phyloP scores from a whole-genome alignment of 1,140 invertebrate genomes.

The Orchesella cincta region DNA sequence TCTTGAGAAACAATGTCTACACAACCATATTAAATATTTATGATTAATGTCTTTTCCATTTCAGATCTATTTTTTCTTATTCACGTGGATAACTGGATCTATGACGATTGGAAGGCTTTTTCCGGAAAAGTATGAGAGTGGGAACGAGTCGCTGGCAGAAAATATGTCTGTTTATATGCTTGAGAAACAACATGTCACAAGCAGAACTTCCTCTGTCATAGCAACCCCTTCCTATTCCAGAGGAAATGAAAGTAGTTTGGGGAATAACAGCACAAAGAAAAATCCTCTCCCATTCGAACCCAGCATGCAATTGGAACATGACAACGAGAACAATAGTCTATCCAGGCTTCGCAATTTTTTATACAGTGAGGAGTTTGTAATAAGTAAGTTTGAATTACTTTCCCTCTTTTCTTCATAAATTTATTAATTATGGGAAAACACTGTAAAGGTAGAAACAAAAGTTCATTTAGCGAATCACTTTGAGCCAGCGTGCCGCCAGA shows the following conservation, averaged over 20 bases:
- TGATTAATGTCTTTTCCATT: background rate
- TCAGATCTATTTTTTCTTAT: constrained; percentile 15
- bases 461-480: too few relatives aligned
- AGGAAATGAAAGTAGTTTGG: constrained; percentile 11
- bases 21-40: too few relatives aligned
- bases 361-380: background rate
- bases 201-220: background rate
- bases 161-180: background rate
- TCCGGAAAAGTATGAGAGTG: too few relatives aligned
- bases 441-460: too few relatives aligned
- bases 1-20: too few relatives aligned
- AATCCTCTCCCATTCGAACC: background rate
- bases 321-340: background rate
- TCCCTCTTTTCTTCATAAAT: too few relatives aligned
- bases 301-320: background rate
- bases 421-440: too few relatives aligned
- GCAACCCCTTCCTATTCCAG: background rate
- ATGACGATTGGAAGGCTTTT: constrained; percentile 11
- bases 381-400: background rate
- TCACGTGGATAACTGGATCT: constrained; percentile 21
- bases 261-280: background rate
- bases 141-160: background rate
- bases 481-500: too few relatives aligned
- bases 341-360: background rate
- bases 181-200: background rate